Percentiles rank a stretch among this genome's conserved stretches.
phyloP scores from a whole-genome alignment of 2,113 vertebrate species.

The Clinocottus analis region DNA sequence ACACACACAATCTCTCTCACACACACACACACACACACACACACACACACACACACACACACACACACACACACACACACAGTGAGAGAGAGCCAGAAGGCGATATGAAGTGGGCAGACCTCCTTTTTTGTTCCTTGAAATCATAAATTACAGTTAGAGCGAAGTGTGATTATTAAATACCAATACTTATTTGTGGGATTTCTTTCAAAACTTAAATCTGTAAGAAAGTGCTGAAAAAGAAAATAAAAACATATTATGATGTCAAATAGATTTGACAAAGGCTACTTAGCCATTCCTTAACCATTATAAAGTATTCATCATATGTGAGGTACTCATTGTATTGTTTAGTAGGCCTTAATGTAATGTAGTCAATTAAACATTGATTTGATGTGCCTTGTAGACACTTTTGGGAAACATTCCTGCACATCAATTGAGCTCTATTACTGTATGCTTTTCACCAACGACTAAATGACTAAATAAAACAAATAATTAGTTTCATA shows the following conservation, averaged over 20 bases:
- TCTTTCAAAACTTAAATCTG: not conserved
- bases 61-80: too few relatives aligned
- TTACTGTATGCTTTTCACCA: not conserved
- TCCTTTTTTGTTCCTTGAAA: not conserved
- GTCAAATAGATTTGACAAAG: not conserved
- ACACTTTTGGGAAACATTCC: not conserved
- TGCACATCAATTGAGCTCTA: not conserved
- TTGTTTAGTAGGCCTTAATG: not conserved
- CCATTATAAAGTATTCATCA: not conserved
- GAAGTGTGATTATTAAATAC: not conserved
- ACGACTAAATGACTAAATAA: not conserved
- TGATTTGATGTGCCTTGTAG: not conserved
- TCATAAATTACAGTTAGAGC: constrained; percentile 8
- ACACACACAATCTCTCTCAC: constrained; percentile 36
- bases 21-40: not conserved
- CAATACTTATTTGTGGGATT: not conserved
- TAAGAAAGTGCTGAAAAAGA: not conserved
- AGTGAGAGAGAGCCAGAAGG: not conserved
- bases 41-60: too few relatives aligned
- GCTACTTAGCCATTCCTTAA: not conserved
- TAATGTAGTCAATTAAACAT: not conserved
- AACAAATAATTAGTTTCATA: not conserved
- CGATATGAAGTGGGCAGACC: not conserved
- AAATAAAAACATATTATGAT: not conserved
- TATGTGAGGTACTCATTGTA: not conserved